A percentile compares a stretch with the other conserved stretches of the same genome.
Conservation (phyloP, 2,113 vertebrate genomes). For the Chaetura pelagica region DNA sequence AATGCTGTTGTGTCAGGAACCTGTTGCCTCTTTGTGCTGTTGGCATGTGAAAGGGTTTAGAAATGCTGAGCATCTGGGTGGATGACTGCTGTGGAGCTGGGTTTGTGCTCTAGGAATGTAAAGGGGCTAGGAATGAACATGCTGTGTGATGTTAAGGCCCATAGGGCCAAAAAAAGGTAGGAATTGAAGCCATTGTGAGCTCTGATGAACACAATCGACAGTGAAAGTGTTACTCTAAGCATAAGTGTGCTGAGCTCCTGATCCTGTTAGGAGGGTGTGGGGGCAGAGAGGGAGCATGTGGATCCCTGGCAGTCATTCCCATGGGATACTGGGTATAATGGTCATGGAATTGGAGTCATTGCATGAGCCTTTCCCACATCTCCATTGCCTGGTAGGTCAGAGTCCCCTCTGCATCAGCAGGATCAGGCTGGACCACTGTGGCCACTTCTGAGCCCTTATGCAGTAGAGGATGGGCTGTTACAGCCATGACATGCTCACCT, state of each 20-base stretch:
- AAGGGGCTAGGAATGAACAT: not conserved
- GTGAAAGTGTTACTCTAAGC: not conserved
- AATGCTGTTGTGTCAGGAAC: not conserved
- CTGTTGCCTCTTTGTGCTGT: not conserved
- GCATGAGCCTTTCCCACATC: not conserved
- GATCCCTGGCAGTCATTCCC: not conserved
- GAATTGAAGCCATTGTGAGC: not conserved
- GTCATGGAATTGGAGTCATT: not conserved
- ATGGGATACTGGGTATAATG: not conserved
- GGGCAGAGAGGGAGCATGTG: not conserved
- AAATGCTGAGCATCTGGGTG: not conserved
- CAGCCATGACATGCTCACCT: not conserved
- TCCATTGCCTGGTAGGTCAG: not conserved
- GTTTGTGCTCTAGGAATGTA: not conserved
- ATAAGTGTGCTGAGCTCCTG: not conserved
- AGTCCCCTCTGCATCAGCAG: not conserved
- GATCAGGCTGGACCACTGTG: not conserved
- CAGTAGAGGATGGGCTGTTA: not conserved
- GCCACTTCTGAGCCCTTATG: not conserved
- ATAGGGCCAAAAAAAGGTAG: not conserved
- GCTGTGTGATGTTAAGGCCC: not conserved
- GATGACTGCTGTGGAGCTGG: not conserved
- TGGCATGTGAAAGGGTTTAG: not conserved
- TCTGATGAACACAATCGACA: not conserved
- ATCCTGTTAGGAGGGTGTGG: not conserved